Conservation (phyloP, 2,113 vertebrate species). For the Ceyx margarethae region DNA sequence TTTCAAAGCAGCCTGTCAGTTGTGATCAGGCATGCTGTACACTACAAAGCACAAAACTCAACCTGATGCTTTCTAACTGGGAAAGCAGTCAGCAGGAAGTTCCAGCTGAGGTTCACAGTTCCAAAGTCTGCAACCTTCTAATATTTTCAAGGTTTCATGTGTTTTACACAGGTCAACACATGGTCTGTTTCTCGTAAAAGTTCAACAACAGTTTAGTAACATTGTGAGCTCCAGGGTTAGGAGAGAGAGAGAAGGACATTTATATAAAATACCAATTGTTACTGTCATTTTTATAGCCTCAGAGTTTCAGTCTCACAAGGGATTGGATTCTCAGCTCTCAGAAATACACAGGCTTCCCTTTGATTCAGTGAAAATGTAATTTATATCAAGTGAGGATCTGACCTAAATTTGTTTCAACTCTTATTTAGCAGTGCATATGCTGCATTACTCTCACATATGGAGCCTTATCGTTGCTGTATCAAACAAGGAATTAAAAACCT, state of each 20-base stretch:
- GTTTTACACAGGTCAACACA: slow-evolving; percentile 40
- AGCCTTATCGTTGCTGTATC: slow-evolving; percentile 37
- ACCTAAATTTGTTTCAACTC: slow-evolving; percentile 45
- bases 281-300: background rate
- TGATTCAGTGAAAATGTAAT: background rate
- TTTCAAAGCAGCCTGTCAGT: slow-evolving; percentile 73
- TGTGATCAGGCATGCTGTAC: slow-evolving; percentile 66
- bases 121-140: slow-evolving; percentile 56
- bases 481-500: slow-evolving; percentile 58
- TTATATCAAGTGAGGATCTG: slow-evolving; percentile 58
- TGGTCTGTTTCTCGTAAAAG: slow-evolving; percentile 1
- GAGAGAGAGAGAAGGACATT: background rate
- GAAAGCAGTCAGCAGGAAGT: slow-evolving; percentile 61
- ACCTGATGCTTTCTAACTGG: slow-evolving; percentile 42
- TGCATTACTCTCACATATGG: slow-evolving; percentile 32
- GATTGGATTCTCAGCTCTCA: background rate
- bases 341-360: background rate
- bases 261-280: background rate
- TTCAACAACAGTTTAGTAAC: slow-evolving; percentile 37
- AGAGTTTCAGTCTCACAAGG: background rate
- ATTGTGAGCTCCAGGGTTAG: background rate
- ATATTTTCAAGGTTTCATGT: slow-evolving; percentile 58
- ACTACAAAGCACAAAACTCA: slow-evolving; percentile 45
- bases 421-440: background rate
- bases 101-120: slow-evolving; percentile 67